Percentiles rank a stretch among this genome's conserved stretches.
These are phyloP conservation scores for Ephydatia muelleri DNA, from an alignment of 37 sponge, comb jelly and placozoan genomes.

Conservation along the genomic window DNA sequence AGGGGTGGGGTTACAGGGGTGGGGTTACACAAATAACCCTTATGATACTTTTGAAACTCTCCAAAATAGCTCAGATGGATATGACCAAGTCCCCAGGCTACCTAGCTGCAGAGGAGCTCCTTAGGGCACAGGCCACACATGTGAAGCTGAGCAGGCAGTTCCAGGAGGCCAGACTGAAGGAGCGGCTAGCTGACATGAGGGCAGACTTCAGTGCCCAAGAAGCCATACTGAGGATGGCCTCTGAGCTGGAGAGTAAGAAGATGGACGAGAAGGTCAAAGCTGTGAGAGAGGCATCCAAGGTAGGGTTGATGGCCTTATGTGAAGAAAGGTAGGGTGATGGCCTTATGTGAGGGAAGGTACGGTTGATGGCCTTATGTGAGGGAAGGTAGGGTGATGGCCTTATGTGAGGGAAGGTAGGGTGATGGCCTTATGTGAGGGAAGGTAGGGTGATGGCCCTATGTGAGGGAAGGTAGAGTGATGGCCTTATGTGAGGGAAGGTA, in stretches of 20 bases:
- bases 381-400: no score
- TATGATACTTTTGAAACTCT: no score
- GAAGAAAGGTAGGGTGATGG: no score
- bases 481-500: no score
- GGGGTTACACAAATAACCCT: neutral
- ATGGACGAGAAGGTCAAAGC: neutral
- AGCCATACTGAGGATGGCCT: neutral
- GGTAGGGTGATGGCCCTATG: no score
- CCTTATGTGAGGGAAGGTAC: no score
- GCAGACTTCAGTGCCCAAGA: neutral
- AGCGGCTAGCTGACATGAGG: conserved; percentile 26
- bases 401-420: no score
- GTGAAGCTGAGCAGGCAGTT: conserved; percentile 63
- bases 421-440: no score
- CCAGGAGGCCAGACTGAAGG: conserved; percentile 39
- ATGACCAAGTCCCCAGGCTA: conserved; percentile 36
- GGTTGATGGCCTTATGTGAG: no score
- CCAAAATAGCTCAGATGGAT: conserved; percentile 53
- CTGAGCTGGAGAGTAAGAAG: neutral
- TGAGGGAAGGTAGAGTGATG: no score
- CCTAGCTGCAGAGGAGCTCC: conserved; percentile 56
- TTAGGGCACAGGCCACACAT: conserved; percentile 63
- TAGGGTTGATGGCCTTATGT: neutral
- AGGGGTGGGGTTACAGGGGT: neutral
- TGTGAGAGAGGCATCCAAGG: neutral